These are phyloP conservation scores for Pteromalus puparum DNA, from an alignment of 1,140 invertebrate genomes.

Conservation along the genomic window DNA sequence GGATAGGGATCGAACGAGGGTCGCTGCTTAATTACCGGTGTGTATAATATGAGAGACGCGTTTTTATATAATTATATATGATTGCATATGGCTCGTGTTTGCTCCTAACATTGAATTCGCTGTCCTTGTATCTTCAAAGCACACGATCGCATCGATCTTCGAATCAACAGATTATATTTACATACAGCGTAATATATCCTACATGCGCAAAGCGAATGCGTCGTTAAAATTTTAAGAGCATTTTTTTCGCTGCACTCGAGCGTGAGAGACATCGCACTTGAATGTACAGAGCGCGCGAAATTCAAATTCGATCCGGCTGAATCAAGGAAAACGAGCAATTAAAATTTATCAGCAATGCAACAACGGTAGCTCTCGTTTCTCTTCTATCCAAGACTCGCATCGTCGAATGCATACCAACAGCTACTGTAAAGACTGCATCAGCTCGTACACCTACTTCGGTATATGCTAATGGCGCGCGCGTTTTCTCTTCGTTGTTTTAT, in stretches of 20 bases:
- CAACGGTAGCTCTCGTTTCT: not conserved
- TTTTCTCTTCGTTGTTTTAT: conserved; percentile 31
- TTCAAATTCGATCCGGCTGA: conserved; percentile 10
- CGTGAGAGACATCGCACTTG: not conserved
- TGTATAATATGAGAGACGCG: not conserved
- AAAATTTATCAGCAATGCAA: conserved; percentile 43
- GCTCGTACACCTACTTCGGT: conserved; percentile 1
- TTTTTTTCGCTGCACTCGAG: not conserved
- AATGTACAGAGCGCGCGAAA: not conserved
- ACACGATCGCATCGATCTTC: not conserved
- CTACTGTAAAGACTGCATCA: not conserved
- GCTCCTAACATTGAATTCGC: too few relatives aligned
- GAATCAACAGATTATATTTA: conserved; percentile 5
- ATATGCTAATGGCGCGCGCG: conserved; percentile 32
- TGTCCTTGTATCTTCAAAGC: too few relatives aligned
- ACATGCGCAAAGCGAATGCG: not conserved
- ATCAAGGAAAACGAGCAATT: conserved; percentile 36
- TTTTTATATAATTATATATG: not conserved
- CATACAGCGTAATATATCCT: not conserved
- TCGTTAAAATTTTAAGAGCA: conserved; percentile 4
- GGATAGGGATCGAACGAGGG: not conserved
- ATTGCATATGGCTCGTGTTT: too few relatives aligned
- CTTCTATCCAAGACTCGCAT: not conserved
- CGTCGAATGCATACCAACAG: not conserved
- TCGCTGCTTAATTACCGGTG: not conserved